Evolutionary conservation across 1,140 invertebrate species (phyloP).

Genomic region (Scaptodrosophila lebanonensis): DNA sequence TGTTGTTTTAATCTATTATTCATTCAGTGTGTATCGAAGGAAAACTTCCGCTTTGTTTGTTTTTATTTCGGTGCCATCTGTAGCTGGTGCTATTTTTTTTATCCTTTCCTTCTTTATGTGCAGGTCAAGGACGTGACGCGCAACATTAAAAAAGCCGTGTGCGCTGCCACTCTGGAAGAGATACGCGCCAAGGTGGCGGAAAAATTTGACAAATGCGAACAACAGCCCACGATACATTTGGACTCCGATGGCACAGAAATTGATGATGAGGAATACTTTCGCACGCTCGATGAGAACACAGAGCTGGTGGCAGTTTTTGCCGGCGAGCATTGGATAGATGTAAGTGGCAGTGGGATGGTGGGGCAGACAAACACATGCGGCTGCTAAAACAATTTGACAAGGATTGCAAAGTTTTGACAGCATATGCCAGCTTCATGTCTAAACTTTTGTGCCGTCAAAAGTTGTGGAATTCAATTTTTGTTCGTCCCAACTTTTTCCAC

Average conservation of each 20-base stretch:
- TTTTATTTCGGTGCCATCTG: no score
- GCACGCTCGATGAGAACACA: conserved; percentile 88
- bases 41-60: no score
- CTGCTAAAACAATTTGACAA: background rate
- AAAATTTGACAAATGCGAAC: conserved; percentile 81
- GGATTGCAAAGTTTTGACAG: background rate
- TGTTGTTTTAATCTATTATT: conserved; percentile 66
- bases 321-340: conserved; percentile 84
- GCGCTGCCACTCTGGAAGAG: conserved; percentile 86
- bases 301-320: conserved; percentile 87
- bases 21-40: conserved; percentile 44
- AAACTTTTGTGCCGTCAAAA: background rate
- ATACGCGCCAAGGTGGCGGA: conserved; percentile 84
- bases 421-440: background rate
- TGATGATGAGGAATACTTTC: conserved; percentile 92
- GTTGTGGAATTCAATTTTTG: background rate
- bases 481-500: background rate
- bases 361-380: no score
- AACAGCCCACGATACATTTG: conserved; percentile 85
- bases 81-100: conserved; percentile 47
- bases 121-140: conserved; percentile 82
- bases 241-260: conserved; percentile 92
- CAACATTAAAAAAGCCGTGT: conserved; percentile 88
- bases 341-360: no score
- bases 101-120: conserved; percentile 12